Evolutionary conservation across 2,797 vertebrate genomes (phyloP), one percentile per base, ranked within the genome.

Genomic region (Sebastes hopkinsi): DNA sequence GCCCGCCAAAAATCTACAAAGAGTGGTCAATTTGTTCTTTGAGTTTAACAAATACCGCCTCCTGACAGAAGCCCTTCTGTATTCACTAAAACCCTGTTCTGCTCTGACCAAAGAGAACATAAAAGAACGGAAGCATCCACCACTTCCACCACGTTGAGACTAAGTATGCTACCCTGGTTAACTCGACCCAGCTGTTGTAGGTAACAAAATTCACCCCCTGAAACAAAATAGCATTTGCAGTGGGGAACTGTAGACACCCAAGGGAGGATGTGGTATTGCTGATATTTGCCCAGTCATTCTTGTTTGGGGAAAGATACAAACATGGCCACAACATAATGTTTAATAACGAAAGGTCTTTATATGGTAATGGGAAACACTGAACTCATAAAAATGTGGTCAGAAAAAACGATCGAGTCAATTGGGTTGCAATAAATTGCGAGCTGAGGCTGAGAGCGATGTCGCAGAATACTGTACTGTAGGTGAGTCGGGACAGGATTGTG

Each of bases 151-250:
- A 82, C 8, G 67, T 86, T 71, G 50, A 86, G 85, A 77, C 61
- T 36, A 81, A 85, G 78, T 78, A 72, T 72, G 79, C 68, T 71
- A 72, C 67, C 75, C 67, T 64, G 73, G 71, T 81, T 90, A 94
- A 93, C 88, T 91, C 60, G 30, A 89, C 16, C 88, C 93, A 93
- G 90, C 88, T 94, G 90, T 83, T 87, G 78, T 56, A 90, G 81
- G 85, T 86, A 90, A 87, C 74, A 91, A 78, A 88, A 84, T 81
- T 83, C 56, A 81, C 72, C 81, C 78, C 84, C 54, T 79, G 71
- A 89, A 89, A 81, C 71, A 80, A 92, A 90, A 87, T 85, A 89
- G 77, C 79, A 78, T 86, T 81, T 87, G 79, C 83, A 82, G 74
- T 71, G 69, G 81, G 81, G 75, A 84, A 80, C 74, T 86, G 84